A percentile compares a stretch with the other conserved stretches of the same genome.
phyloP scores from a whole-genome alignment of 1,140 invertebrate genomes.

The Temnothorax curvispinosus region DNA sequence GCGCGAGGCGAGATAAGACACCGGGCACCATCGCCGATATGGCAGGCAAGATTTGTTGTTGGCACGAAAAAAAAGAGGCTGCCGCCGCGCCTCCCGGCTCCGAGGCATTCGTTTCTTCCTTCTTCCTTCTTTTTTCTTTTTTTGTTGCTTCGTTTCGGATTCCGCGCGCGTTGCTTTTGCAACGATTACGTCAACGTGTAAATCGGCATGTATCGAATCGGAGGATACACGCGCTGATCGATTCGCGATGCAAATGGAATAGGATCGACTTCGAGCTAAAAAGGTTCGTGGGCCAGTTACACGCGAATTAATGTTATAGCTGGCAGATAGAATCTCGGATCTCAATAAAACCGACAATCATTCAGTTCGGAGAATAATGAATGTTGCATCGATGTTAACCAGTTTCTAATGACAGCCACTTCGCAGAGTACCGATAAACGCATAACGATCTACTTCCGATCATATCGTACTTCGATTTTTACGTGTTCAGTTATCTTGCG shows the following conservation, averaged over 20 bases:
- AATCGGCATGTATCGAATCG: neutral
- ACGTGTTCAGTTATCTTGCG: neutral
- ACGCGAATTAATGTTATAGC: neutral
- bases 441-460: neutral
- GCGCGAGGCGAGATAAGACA: conserved; percentile 43
- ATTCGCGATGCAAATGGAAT: neutral
- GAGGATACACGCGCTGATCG: neutral
- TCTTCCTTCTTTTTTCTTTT: neutral
- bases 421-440: neutral
- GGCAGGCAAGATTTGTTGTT: conserved; percentile 49
- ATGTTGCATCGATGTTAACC: neutral
- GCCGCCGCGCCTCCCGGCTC: neutral
- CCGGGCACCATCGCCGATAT: conserved; percentile 15
- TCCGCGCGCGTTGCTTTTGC: neutral
- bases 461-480: neutral
- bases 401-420: neutral
- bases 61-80: neutral
- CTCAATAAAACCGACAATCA: neutral
- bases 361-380: neutral
- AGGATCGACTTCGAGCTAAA: neutral
- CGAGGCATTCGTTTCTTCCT: neutral
- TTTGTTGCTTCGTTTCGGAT: neutral
- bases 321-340: neutral
- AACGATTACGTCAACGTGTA: conserved; percentile 37
- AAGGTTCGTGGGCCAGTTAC: neutral